Evolutionary conservation across 2,888 invertebrate genomes (phyloP).

Genomic region (Hypena proboscidalis): DNA sequence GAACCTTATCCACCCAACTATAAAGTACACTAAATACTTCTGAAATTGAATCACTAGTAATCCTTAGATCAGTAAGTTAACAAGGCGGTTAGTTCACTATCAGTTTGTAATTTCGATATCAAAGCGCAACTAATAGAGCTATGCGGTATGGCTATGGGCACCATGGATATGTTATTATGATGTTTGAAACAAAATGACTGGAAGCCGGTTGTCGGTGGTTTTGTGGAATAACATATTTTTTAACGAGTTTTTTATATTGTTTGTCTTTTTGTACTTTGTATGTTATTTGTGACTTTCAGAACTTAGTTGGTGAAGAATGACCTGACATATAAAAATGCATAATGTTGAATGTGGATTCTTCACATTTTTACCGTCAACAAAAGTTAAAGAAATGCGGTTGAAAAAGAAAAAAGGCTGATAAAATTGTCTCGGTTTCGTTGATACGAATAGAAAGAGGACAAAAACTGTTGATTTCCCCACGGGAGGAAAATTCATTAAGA

Average conservation of each 20-base stretch:
- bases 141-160: conserved; percentile 17
- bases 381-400: not conserved
- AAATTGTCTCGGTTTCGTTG: not conserved
- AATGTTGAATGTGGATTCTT: no score
- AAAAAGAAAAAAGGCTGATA: conserved; percentile 15
- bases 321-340: no score
- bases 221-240: conserved; percentile 11
- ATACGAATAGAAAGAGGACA: not conserved
- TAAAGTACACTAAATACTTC: no score
- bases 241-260: not conserved
- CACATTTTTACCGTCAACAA: no score
- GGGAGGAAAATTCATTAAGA: conserved; percentile 24
- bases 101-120: conserved; percentile 40
- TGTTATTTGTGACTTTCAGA: no score
- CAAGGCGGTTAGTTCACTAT: conserved; percentile 52
- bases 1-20: no score
- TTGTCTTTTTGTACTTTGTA: no score
- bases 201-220: conserved; percentile 8
- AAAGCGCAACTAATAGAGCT: conserved; percentile 52
- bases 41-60: conserved; percentile 41
- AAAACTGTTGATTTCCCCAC: conserved; percentile 22
- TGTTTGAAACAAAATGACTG: conserved; percentile 16
- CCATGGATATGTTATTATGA: conserved; percentile 23
- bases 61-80: conserved; percentile 50
- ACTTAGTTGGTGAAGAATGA: no score